Percentiles rank a stretch among this genome's conserved stretches.
phyloP scores from a whole-genome alignment of 2,113 vertebrate species.

The Chloropsis cyanopogon region DNA sequence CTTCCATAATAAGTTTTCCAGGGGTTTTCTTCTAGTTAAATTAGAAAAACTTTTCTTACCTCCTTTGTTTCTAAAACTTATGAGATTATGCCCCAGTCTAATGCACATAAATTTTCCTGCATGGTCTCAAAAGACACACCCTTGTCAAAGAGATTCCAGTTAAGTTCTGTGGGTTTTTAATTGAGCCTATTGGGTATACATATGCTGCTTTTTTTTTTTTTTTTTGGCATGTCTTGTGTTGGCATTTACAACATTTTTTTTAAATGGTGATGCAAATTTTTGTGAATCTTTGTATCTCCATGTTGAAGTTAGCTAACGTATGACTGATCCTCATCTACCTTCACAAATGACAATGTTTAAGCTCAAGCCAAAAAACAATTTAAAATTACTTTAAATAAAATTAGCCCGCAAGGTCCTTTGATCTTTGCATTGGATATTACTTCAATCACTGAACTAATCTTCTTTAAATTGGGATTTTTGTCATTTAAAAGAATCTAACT shows the following conservation, averaged over 20 bases:
- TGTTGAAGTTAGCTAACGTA: neutral
- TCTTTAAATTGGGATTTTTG: neutral
- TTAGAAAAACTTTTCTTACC: neutral
- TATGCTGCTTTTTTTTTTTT: neutral
- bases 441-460: neutral
- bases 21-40: neutral
- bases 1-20: neutral
- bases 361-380: neutral
- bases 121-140: neutral
- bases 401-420: neutral
- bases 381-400: neutral
- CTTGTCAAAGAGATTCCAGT: neutral
- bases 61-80: neutral
- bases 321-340: neutral
- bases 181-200: neutral
- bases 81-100: neutral
- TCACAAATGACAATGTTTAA: neutral
- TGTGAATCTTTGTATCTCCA: neutral
- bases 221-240: neutral
- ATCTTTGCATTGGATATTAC: neutral
- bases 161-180: neutral
- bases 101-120: neutral
- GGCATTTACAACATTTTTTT: neutral
- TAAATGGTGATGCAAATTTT: neutral
- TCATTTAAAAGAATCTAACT: neutral